phyloP scores from a whole-genome alignment of 2,888 invertebrate species.

The Hydrotaea cyrtoneurina region DNA sequence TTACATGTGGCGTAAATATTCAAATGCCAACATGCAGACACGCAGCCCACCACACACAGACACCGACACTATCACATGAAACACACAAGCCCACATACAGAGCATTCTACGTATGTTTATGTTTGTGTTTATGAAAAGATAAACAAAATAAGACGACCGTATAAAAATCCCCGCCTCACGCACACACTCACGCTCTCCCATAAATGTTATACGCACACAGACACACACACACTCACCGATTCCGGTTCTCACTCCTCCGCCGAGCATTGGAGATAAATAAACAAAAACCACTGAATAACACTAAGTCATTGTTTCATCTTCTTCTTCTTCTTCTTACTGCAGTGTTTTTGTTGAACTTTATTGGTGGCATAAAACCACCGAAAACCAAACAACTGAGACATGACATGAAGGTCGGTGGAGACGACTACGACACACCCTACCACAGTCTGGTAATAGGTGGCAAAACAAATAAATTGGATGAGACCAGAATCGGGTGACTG shows the following conservation, averaged over 20 bases:
- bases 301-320: constrained; percentile 35
- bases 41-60: constrained; percentile 10
- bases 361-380: background rate
- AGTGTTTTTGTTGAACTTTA: constrained; percentile 8
- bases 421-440: too few species aligned
- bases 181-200: background rate
- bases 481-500: too few species aligned
- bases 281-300: constrained; percentile 13
- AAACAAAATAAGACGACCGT: constrained; percentile 27
- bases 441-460: too few species aligned
- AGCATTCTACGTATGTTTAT: constrained; percentile 10
- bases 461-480: too few species aligned
- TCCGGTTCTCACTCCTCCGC: background rate
- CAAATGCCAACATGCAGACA: constrained; percentile 9
- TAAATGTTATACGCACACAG: background rate
- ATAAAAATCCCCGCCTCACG: constrained; percentile 14
- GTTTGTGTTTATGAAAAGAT: constrained; percentile 37
- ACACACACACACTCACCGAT: background rate
- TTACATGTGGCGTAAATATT: background rate
- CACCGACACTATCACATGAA: background rate
- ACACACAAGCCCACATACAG: background rate
- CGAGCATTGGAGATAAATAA: background rate
- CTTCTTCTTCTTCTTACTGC: background rate
- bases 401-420: too few species aligned
- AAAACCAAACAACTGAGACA: background rate